A percentile compares a stretch with the other conserved stretches of the same genome.
phyloP scores from a whole-genome alignment of 2,113 vertebrate genomes.

The Eidolon helvum region DNA sequence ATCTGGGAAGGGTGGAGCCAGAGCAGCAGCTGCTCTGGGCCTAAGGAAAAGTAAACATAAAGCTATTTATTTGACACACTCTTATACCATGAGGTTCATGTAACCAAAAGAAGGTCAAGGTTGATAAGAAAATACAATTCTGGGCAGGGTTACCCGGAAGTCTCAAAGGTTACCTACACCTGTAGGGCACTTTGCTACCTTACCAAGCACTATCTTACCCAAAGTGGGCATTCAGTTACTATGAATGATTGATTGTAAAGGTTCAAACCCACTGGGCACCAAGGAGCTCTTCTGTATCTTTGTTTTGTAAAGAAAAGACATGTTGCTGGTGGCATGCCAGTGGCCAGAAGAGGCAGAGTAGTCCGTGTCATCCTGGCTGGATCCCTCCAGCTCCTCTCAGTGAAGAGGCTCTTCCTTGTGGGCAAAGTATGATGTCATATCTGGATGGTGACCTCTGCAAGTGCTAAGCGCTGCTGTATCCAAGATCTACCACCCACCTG shows the following conservation, averaged over 20 bases:
- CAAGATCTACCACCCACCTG: not conserved
- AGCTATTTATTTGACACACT: constrained; percentile 23
- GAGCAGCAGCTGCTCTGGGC: constrained; percentile 7
- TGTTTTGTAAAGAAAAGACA: not conserved
- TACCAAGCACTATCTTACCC: not conserved
- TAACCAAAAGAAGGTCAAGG: constrained; percentile 53
- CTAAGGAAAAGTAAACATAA: constrained; percentile 65
- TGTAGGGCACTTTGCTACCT: not conserved
- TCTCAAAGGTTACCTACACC: constrained; percentile 50
- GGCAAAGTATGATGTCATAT: not conserved
- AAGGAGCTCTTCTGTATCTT: not conserved
- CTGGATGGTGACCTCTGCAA: not conserved
- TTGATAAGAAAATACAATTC: constrained; percentile 65
- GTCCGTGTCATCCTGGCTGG: not conserved
- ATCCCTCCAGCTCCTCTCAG: not conserved
- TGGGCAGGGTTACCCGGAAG: constrained; percentile 61
- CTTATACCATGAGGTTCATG: constrained; percentile 12
- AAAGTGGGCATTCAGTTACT: not conserved
- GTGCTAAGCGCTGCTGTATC: not conserved
- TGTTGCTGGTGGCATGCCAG: not conserved
- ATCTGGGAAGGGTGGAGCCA: constrained; percentile 10
- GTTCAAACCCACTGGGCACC: not conserved
- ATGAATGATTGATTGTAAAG: not conserved
- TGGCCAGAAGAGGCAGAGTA: not conserved
- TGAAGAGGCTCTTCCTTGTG: not conserved